These are phyloP conservation scores for Lophura nycthemera DNA, from an alignment of 2,113 vertebrate species.

Conservation along the genomic window DNA sequence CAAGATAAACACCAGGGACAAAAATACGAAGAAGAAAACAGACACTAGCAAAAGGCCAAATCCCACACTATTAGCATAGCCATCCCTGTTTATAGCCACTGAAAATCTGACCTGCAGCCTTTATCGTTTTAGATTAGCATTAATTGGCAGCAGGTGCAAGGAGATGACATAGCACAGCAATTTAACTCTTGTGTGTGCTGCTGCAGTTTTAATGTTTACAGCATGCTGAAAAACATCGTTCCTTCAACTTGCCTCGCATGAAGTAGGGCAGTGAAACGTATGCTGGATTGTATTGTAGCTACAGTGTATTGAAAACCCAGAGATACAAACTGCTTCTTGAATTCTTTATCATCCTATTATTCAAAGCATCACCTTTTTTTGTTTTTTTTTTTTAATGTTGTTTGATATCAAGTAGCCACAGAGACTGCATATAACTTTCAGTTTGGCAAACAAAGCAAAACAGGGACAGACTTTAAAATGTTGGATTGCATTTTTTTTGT, in stretches of 20 bases:
- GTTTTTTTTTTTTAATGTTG: neutral
- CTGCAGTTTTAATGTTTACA: conserved; percentile 16
- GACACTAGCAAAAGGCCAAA: neutral
- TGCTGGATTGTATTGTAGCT: conserved; percentile 3
- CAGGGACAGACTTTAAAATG: conserved; percentile 2
- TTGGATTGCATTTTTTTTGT: conserved; percentile 66
- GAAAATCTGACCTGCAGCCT: neutral
- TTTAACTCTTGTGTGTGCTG: conserved; percentile 5
- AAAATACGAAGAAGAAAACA: neutral
- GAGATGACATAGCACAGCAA: neutral
- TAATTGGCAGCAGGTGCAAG: conserved; percentile 33
- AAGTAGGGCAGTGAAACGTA: neutral
- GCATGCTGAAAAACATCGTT: neutral
- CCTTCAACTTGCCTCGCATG: neutral
- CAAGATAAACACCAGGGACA: neutral
- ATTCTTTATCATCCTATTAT: neutral
- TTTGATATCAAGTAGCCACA: neutral
- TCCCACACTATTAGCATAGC: neutral
- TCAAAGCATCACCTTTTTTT: neutral
- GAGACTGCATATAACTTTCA: neutral
- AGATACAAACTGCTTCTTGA: neutral
- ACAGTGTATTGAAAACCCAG: neutral
- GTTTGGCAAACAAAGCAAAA: neutral
- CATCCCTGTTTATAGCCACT: neutral
- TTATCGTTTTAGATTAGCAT: neutral